Base-by-base conservation (phyloP, 2,888 invertebrate species). In the Scaptomyza parva region DNA sequence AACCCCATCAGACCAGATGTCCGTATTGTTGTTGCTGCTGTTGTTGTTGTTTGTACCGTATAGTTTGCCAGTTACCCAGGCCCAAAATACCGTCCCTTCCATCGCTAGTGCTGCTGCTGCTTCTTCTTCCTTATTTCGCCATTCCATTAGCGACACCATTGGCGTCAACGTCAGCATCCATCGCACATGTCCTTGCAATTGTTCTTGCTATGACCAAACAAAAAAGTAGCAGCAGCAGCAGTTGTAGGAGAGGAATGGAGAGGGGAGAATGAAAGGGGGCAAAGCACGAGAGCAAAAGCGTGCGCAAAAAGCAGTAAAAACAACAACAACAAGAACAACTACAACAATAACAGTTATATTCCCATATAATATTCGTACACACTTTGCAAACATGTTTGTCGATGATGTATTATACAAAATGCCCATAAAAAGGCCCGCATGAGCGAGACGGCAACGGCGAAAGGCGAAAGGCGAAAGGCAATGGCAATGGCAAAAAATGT, bases 401-500 rank as follows among this genome's bases (percentile, higher is more conserved):
- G 89, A 89, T 89, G 89, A 89, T 89, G 89, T 89, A 89, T 89
- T 89, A 88, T 89, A 89, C 83, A 86, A 88, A 89, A 88, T 87
- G 81, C 76, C 87, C 87, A 87, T 88, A 88, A 88, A 89, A 87
- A 85, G 84, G 88, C 89, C 88, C 88, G 88, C 89, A 89, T 88
- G 88, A 88, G 71, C 71, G 88, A 89, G 88, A 89, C 71, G 67
- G 78, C 68, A 61, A 14, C n/a, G n/a, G n/a, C n/a, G n/a, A n/a
- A n/a, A n/a, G n/a, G n/a, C n/a, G n/a, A n/a, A n/a, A n/a, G n/a
- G n/a, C n/a, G n/a, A n/a, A n/a, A n/a, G n/a, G n/a, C n/a, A n/a
- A n/a, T n/a, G n/a, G n/a, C n/a, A n/a, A n/a, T n/a, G 7, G 33
- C 48, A 30, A 20, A 61, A 59, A 39, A 30, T 24, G 39, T 22